Evolutionary conservation across 2,888 invertebrate genomes (phyloP).

Genomic region (Leptopilina syphax): DNA sequence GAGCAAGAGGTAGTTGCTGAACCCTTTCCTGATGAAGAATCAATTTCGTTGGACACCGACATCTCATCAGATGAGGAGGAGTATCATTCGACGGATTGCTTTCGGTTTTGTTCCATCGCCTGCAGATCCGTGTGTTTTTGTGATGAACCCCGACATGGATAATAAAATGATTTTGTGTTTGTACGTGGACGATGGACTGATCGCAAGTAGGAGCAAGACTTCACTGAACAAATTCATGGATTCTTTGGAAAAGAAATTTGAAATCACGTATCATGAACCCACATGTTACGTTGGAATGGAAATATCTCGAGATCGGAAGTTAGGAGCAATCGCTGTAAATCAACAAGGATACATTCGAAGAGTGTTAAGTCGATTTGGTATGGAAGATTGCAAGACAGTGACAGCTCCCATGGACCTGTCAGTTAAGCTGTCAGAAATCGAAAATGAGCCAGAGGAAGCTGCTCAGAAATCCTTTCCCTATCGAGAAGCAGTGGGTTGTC

Average conservation of each 20-base stretch:
- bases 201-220: conserved; percentile 4
- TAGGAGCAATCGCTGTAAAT: conserved; percentile 47
- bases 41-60: neutral
- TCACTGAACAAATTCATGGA: neutral
- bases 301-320: conserved; percentile 48
- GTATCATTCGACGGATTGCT: neutral
- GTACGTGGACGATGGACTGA: conserved; percentile 54
- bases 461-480: conserved; percentile 38
- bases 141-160: conserved; percentile 4
- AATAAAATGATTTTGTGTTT: conserved; percentile 43
- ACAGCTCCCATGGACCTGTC: conserved; percentile 51
- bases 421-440: neutral
- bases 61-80: neutral
- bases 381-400: conserved; percentile 58
- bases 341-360: conserved; percentile 46
- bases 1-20: neutral
- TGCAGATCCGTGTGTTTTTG: conserved; percentile 66
- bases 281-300: conserved; percentile 54
- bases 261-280: conserved; percentile 44
- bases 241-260: conserved; percentile 45
- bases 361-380: conserved; percentile 46
- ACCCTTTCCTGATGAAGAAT: neutral
- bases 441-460: conserved; percentile 2
- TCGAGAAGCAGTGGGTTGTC: conserved; percentile 53
- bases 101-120: neutral